Percentiles rank a stretch among this genome's conserved stretches.
These are phyloP conservation scores for Bombus fervidus DNA, from an alignment of 1,140 invertebrate genomes.

Conservation along the genomic window DNA sequence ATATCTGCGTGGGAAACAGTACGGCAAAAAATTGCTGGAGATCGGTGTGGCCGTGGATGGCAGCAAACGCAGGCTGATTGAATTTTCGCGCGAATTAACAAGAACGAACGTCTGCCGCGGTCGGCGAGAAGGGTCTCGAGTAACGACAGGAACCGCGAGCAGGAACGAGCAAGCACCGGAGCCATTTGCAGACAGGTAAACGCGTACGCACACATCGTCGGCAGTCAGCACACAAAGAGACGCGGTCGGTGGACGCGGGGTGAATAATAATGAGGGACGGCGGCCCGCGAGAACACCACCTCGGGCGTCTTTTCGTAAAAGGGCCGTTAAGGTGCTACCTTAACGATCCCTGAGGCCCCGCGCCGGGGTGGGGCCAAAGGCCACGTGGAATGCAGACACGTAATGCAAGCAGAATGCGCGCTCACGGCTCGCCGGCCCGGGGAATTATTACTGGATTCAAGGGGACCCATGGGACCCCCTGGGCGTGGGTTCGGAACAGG, in stretches of 20 bases:
- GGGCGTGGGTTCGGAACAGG: constrained; percentile 65
- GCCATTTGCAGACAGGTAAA: constrained; percentile 7
- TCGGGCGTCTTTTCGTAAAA: constrained; percentile 69
- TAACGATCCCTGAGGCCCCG: constrained; percentile 67
- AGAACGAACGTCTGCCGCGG: constrained; percentile 11
- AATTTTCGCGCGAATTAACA: constrained; percentile 37
- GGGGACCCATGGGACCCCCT: constrained; percentile 72
- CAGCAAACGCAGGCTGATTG: background rate
- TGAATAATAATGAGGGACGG: constrained; percentile 77
- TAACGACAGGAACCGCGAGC: constrained; percentile 7
- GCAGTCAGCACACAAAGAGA: background rate
- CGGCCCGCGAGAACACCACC: constrained; percentile 56
- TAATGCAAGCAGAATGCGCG: constrained; percentile 78
- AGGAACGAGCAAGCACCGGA: background rate
- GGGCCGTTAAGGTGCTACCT: constrained; percentile 70
- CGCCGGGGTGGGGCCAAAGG: constrained; percentile 69
- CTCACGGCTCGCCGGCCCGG: constrained; percentile 58
- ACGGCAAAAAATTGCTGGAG: background rate
- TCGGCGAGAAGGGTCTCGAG: background rate
- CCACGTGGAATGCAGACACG: constrained; percentile 80
- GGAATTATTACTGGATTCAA: constrained; percentile 77
- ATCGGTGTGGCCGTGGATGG: background rate
- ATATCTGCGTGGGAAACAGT: background rate
- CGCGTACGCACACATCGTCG: background rate
- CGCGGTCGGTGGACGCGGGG: constrained; percentile 62